phyloP scores from a whole-genome alignment of 2,113 vertebrate genomes.

The Oxygymnocypris stewartii region DNA sequence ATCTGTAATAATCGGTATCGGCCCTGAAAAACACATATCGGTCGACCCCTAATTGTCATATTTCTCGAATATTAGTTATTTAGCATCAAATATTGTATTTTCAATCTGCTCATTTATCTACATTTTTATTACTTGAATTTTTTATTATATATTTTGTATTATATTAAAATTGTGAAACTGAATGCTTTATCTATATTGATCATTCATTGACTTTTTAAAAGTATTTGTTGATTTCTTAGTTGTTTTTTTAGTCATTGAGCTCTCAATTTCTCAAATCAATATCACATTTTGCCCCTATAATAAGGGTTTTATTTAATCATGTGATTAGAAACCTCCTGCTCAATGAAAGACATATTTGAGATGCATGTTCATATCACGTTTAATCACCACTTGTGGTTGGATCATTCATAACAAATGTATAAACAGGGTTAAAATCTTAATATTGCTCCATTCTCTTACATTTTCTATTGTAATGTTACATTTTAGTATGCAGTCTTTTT shows the following conservation, averaged over 20 bases:
- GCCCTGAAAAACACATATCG: too few relatives aligned
- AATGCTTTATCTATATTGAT: background rate
- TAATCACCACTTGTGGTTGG: background rate
- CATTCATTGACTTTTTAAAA: background rate
- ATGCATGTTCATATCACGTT: background rate
- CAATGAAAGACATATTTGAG: background rate
- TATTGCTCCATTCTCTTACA: background rate
- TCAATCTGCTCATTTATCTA: background rate
- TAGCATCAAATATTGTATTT: background rate
- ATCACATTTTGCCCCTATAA: background rate
- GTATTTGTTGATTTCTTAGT: background rate
- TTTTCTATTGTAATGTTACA: background rate
- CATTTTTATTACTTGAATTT: background rate
- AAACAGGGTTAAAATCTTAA: background rate
- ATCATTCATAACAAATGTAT: background rate
- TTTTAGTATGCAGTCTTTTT: too few relatives aligned
- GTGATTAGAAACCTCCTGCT: background rate
- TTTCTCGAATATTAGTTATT: background rate
- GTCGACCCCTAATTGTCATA: too few relatives aligned
- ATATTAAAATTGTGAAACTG: too few relatives aligned
- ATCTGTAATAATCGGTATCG: too few relatives aligned
- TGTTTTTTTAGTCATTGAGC: background rate
- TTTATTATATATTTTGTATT: too few relatives aligned
- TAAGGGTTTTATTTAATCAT: background rate
- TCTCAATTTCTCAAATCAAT: background rate